A percentile compares a stretch with the other conserved stretches of the same genome.
Conservation (phyloP, 2,888 invertebrate genomes). For the Diarsia rubi region DNA sequence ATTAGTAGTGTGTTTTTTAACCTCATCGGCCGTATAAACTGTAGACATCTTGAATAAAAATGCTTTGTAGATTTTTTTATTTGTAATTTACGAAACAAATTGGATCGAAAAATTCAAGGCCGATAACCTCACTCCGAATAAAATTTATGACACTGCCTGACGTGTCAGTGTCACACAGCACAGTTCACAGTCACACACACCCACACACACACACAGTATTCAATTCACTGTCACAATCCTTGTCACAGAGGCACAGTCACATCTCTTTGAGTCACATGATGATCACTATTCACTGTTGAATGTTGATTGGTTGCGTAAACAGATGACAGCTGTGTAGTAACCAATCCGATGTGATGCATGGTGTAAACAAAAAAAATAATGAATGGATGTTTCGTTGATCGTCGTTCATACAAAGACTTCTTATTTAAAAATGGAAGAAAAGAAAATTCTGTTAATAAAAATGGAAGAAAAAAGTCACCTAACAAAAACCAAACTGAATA, state of each 20-base stretch:
- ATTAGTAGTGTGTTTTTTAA: slow-evolving; percentile 91
- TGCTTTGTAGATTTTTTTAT: slow-evolving; percentile 14
- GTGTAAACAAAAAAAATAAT: not conserved
- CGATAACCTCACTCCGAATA: slow-evolving; percentile 21
- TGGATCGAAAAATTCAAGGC: slow-evolving; percentile 26
- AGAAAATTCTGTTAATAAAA: not conserved
- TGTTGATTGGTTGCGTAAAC: not conserved
- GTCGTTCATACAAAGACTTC: not conserved
- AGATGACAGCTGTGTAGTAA: not conserved
- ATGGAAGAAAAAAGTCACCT: not conserved
- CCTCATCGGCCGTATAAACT: slow-evolving; percentile 90
- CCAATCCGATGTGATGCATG: not conserved
- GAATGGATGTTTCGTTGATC: not conserved
- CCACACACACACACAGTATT: too few species aligned
- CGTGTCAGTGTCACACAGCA: too few species aligned
- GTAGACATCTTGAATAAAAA: slow-evolving; percentile 72
- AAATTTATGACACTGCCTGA: slow-evolving; percentile 36
- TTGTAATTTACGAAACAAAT: slow-evolving; percentile 48
- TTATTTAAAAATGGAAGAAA: not conserved
- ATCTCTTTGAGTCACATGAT: too few species aligned
- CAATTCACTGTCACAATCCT: too few species aligned
- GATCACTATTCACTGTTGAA: not conserved
- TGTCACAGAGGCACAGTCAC: too few species aligned
- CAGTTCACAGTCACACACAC: too few species aligned
- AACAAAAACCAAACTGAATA: not conserved